Base-by-base conservation (phyloP, 2,797 vertebrate genomes). In the Phataginus tricuspis region DNA sequence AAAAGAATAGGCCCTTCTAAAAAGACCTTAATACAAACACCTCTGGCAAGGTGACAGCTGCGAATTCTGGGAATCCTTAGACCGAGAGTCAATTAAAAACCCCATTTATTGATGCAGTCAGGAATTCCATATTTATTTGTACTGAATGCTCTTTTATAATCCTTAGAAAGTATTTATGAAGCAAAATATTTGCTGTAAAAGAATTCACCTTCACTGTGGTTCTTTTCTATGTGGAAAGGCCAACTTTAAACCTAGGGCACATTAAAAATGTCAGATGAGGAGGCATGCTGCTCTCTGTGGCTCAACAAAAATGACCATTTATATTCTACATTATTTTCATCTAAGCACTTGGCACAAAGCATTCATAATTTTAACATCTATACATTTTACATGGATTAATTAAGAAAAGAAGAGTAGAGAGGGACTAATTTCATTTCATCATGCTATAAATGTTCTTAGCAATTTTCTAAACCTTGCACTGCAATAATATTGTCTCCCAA, bases 401-500 rank as follows among this genome's bases (percentile, higher is more conserved):
- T 92, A 59, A 68, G 98, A 92, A 77, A 80, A 77, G 61, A 57
- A 84, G 82, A 93, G 37, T 68, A 8, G 0, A 1, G 39, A 90
- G 89, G 97, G 51, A 18, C 85, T 3, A 80, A 0, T 68, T 15
- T 96, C 59, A 92, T 94, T 93, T 68, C 84, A 29, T 79, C 4
- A 53, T 57, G 0, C 6, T 88, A 4, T 27, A 6, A 13, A 1
- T 69, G 14, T 92, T 94, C 55, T 71, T 49, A 80, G 8, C 34
- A 69, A 25, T 78, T 7, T 69, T 96, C 78, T 91, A 11, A 74
- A 51, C 66, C 59, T 97, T 39, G 94, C 45, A 92, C 68, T 87
- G 14, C 1, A 75, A 25, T 94, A 83, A 57, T 68, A 0, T 37
- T 85, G 31, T 66, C 37, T 21, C 93, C 79, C 49, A 94, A 94